Conservation (phyloP, 2,113 vertebrate genomes). For the Gadus macrocephalus region DNA sequence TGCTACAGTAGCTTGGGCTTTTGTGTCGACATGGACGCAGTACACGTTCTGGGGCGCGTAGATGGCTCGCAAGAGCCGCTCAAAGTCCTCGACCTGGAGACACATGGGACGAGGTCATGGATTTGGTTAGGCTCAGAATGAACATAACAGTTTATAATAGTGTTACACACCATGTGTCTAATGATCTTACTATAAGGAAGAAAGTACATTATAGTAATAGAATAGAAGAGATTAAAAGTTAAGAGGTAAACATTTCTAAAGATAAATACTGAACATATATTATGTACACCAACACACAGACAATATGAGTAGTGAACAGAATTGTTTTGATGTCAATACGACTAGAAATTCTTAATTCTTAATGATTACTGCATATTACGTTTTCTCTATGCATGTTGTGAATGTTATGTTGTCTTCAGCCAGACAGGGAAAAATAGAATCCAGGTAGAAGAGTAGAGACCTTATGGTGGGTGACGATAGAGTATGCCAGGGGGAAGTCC, state of each 20-base stretch:
- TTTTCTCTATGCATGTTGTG: too few relatives aligned
- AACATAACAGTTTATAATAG: not conserved
- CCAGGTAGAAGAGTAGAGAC: not conserved
- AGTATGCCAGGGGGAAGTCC: conserved; percentile 81
- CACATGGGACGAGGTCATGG: not conserved
- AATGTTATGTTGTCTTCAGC: not conserved
- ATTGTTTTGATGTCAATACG: not conserved
- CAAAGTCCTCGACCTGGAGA: conserved; percentile 37
- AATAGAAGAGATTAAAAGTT: not conserved
- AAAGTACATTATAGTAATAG: not conserved
- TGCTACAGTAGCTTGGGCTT: conserved; percentile 69
- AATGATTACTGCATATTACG: too few relatives aligned
- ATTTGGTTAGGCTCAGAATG: too few relatives aligned
- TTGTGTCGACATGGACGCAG: conserved; percentile 78
- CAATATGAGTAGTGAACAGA: too few relatives aligned
- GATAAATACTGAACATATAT: too few relatives aligned
- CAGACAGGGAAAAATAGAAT: not conserved
- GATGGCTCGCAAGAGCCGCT: conserved; percentile 45
- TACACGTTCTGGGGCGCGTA: conserved; percentile 66
- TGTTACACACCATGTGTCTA: not conserved
- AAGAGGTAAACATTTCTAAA: too few relatives aligned
- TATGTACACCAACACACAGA: too few relatives aligned
- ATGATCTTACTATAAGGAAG: not conserved
- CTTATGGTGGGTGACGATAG: conserved; percentile 82
- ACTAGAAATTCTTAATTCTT: too few relatives aligned